A percentile compares a stretch with the other conserved stretches of the same genome.
Evolutionary conservation across 2,888 invertebrate genomes (phyloP).

Genomic region (Atrina japonica): DNA sequence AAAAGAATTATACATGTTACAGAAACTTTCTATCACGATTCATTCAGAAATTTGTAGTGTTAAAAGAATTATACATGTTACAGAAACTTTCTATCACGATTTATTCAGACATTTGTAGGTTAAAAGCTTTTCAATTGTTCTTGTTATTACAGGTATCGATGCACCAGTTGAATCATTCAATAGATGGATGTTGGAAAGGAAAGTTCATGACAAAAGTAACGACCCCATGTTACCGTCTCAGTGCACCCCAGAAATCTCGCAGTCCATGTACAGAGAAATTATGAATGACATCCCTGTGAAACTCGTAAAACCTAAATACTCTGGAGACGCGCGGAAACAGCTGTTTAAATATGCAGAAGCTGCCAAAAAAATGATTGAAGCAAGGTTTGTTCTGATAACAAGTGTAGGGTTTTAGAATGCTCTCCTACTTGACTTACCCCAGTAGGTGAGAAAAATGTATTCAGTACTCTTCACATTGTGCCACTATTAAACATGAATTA

Average conservation of each 20-base stretch:
- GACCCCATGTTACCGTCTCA: constrained; percentile 95
- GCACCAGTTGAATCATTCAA: constrained; percentile 98
- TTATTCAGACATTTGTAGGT: too few relatives aligned
- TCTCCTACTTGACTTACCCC: too few relatives aligned
- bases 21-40: too few relatives aligned
- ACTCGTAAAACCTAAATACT: constrained; percentile 96
- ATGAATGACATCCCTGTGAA: constrained; percentile 99
- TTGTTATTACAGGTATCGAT: constrained; percentile 86
- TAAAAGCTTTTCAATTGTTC: too few relatives aligned
- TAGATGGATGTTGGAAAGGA: constrained; percentile 96
- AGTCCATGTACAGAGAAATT: constrained; percentile 97
- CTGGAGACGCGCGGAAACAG: constrained; percentile 97
- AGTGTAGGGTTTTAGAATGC: too few relatives aligned
- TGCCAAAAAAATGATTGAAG: constrained; percentile 97
- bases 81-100: too few relatives aligned
- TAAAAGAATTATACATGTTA: too few relatives aligned
- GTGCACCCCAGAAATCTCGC: constrained; percentile 95
- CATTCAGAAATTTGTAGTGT: too few relatives aligned
- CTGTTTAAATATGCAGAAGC: constrained; percentile 96
- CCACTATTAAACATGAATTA: too few relatives aligned
- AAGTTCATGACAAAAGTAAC: constrained; percentile 92
- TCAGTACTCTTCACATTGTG: too few relatives aligned
- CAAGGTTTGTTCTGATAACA: constrained; percentile 82
- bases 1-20: too few relatives aligned
- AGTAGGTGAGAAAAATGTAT: too few relatives aligned